Conservation (phyloP, 2,113 vertebrate species). For the Azemiops feae region DNA sequence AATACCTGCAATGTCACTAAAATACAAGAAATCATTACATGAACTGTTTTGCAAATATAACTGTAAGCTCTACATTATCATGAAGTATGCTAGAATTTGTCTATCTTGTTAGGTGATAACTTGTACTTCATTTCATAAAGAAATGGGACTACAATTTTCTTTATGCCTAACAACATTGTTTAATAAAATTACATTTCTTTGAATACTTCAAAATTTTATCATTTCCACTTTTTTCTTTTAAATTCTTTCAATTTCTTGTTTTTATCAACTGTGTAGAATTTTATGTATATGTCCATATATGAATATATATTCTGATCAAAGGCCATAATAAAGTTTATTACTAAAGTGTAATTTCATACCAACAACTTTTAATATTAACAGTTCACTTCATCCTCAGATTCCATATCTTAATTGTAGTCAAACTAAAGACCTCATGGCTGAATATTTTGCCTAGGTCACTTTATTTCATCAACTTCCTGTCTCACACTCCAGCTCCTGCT, state of each 20-base stretch:
- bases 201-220: neutral
- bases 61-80: neutral
- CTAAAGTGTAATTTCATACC: neutral
- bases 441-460: neutral
- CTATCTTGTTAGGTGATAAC: neutral
- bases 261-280: neutral
- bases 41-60: constrained; percentile 6
- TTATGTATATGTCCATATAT: neutral
- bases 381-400: neutral
- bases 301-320: neutral
- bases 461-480: neutral
- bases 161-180: neutral
- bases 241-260: neutral
- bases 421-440: too few species aligned
- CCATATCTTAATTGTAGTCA: neutral
- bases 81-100: neutral
- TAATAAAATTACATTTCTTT: neutral
- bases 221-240: neutral
- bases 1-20: neutral
- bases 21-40: constrained; percentile 16
- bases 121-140: neutral
- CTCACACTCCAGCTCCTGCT: too few species aligned
- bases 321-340: neutral
- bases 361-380: neutral
- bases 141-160: neutral